Evolutionary conservation across 2,888 invertebrate genomes (phyloP), one percentile per base, ranked within the genome.

Genomic region (Augochlorella aurata): DNA sequence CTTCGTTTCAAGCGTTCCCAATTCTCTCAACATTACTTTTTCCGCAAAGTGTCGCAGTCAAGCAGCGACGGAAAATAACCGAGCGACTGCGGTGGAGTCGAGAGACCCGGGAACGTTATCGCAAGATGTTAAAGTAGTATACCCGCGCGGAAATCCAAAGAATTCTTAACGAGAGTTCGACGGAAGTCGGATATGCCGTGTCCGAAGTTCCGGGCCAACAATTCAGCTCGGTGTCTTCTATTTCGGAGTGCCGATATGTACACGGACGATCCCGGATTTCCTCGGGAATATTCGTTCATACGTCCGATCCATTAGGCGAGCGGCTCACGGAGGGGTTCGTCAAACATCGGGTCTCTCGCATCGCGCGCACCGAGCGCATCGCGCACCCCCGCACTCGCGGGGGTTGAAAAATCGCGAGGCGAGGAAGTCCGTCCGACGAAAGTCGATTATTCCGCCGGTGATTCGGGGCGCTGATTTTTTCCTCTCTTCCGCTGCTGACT

Each of bases 361-460:
- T 71, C 61, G 75, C 54, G 70, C 52, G 38, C 38, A 5, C 7
- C 38, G 38, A 29, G 29, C 29, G 38, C 38, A 38, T 38, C 38
- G 38, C 38, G 38, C 38, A 5, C 38, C 5, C 38, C 5, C 38
- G 38, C 38, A 4, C 5, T 2, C 38, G 38, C 5, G 38, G 38
- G 68, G 54, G 69, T 3, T 52, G 74, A 82, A 83, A 73, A 76
- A 76, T 81, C 72, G 82, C 78, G 77, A 75, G 74, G 77, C 77
- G 76, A 76, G 81, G 75, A 84, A 79, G 87, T 81, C 84, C 72
- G 70, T 70, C 29, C 74, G 77, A 58, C 72, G 80, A 86, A 84
- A 87, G 86, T 87, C 86, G 86, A 87, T 86, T 86, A 86, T 86
- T 87, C 86, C 81, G 78, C 77, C 85, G 79, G 86, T 80, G 84